Conservation (phyloP, 2,113 vertebrate genomes). For the Crotalus tigris region DNA sequence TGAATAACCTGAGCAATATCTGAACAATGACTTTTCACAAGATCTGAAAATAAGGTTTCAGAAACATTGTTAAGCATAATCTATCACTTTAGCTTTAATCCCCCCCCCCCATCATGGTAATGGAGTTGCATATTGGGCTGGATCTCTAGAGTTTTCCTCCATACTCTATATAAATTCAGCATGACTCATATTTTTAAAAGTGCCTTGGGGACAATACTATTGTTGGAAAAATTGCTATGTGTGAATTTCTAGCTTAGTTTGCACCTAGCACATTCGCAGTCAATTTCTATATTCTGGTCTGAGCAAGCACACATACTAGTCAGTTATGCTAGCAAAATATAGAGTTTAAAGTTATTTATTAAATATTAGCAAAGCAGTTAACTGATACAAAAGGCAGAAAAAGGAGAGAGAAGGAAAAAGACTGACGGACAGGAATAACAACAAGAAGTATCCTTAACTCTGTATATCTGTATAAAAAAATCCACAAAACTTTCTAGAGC, state of each 20-base stretch:
- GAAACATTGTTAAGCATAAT: not conserved
- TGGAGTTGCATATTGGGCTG: not conserved
- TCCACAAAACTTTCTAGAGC: not conserved
- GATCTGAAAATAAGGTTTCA: not conserved
- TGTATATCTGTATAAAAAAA: not conserved
- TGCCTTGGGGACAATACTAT: not conserved
- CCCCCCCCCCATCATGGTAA: not conserved
- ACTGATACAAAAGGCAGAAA: not conserved
- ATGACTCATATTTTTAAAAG: not conserved
- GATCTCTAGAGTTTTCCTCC: not conserved
- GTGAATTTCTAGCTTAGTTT: not conserved
- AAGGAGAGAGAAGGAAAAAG: not conserved
- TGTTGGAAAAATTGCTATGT: not conserved
- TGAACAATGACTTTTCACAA: not conserved
- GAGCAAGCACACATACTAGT: not conserved
- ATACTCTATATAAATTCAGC: not conserved
- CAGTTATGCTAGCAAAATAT: not conserved
- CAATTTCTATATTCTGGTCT: not conserved
- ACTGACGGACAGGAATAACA: not conserved
- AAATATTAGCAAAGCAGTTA: not conserved
- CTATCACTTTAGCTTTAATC: not conserved
- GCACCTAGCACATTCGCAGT: not conserved
- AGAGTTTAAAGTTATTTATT: not conserved
- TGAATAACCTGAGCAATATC: not conserved
- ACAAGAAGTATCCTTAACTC: not conserved